Evolutionary conservation across 2,113 vertebrate species (phyloP), one percentile per base, ranked within the genome.

Genomic region (Sapayoa aenigma): DNA sequence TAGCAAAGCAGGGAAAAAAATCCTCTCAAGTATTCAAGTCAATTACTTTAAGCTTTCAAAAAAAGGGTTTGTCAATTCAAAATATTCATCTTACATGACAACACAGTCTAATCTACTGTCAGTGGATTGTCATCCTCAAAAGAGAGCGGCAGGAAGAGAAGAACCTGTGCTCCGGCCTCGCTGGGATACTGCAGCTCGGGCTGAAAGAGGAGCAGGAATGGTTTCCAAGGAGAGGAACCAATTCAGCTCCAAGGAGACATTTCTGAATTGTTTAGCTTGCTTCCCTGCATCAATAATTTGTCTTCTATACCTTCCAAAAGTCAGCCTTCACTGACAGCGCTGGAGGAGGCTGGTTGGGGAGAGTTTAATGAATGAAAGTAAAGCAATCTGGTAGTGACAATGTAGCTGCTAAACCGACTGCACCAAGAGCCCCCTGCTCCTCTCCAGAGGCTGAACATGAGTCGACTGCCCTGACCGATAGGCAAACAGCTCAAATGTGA

Each of bases 11-110:
- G 46, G 15, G 16, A 47, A 25, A 49, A 23, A 85, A 80, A 72
- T 39, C 53, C 35, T 81, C 92, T 86, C 37, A 30, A 90, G 80
- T 52, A 81, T 92, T 84, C 90, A 73, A 73, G 58, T 89, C 91
- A 93, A 95, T 93, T 92, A 93, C 72, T 78, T 94, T 53, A 83
- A 90, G 68, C 66, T 73, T 93, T 42, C 27, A 76, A 53, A 88
- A 91, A 83, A 74, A 41, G 8, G 13, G 49, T 41, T 84, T 95
- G 85, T 81, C 90, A 90, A 86, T 65, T 86, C 90, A 65, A 84
- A 96, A 81, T 69, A 90, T 73, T 94, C 83, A 81, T 93, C 79
- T 93, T 93, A 79, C 92, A 90, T 68, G 86, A 96, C 94, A 96
- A 89, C 80, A 56, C 4, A 35, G 87, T 39, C 78, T 94, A 84